phyloP scores from a whole-genome alignment of 2,888 invertebrate species.

The Myopa tessellatipennis region DNA sequence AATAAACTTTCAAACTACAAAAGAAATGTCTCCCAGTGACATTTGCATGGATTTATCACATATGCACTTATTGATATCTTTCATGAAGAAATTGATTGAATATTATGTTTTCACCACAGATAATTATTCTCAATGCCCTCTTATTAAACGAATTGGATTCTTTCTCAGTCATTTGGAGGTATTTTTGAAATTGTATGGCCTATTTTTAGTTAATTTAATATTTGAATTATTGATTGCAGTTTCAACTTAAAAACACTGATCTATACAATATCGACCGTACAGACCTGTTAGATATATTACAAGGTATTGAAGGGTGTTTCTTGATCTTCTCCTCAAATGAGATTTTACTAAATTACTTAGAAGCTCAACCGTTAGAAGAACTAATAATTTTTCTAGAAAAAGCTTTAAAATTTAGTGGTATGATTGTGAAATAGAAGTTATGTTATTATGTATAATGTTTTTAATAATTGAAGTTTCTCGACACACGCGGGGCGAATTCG shows the following conservation, averaged over 20 bases:
- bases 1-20: slow-evolving; percentile 54
- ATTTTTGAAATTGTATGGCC: neutral
- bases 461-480: neutral
- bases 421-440: neutral
- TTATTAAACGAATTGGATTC: slow-evolving; percentile 62
- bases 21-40: slow-evolving; percentile 48
- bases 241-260: slow-evolving; percentile 56
- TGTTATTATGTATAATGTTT: neutral
- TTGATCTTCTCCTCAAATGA: slow-evolving; percentile 53
- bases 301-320: slow-evolving; percentile 52
- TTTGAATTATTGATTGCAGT: slow-evolving; percentile 47
- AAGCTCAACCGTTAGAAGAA: slow-evolving; percentile 59
- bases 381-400: slow-evolving; percentile 55
- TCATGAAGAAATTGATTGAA: slow-evolving; percentile 55
- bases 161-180: slow-evolving; percentile 63
- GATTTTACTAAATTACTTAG: slow-evolving; percentile 54
- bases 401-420: slow-evolving; percentile 55
- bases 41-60: slow-evolving; percentile 54
- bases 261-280: slow-evolving; percentile 48
- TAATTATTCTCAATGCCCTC: slow-evolving; percentile 56
- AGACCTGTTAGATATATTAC: slow-evolving; percentile 56
- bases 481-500: slow-evolving; percentile 43
- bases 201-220: neutral
- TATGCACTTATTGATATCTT: slow-evolving; percentile 53
- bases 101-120: slow-evolving; percentile 57